These are phyloP conservation scores for Rotaria macrura DNA, from an alignment of 2,888 invertebrate species.

Conservation along the genomic window DNA sequence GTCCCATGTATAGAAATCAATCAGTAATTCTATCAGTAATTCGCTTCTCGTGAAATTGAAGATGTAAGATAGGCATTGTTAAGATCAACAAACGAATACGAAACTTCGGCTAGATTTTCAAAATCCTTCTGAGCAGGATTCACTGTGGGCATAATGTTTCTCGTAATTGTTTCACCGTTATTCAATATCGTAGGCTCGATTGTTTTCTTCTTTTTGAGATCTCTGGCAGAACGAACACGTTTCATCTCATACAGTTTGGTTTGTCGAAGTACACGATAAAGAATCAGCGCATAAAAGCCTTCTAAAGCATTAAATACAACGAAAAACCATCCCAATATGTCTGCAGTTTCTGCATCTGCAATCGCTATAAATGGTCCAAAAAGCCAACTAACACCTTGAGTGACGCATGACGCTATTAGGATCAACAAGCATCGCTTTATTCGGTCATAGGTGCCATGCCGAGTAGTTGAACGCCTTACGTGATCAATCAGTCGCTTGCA, in stretches of 20 bases:
- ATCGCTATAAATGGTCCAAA: not conserved
- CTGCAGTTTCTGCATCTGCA: not conserved
- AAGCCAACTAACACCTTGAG: not conserved
- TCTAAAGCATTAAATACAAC: not conserved
- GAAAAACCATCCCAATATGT: not conserved
- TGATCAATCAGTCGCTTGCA: not conserved
- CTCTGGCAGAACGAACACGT: not conserved
- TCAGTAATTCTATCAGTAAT: no score
- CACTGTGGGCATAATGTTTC: no score
- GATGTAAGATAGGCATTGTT: no score
- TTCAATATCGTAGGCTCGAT: no score
- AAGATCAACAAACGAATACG: no score
- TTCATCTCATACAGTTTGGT: not conserved
- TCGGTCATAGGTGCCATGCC: not conserved
- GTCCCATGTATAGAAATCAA: no score
- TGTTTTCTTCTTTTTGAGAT: no score
- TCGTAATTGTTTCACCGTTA: no score
- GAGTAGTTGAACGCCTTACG: not conserved
- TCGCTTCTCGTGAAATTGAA: no score
- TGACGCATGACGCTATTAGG: not conserved
- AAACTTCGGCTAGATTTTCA: no score
- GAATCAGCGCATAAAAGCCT: not conserved
- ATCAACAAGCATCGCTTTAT: not conserved
- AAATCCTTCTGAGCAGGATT: no score
- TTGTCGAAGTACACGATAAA: not conserved